Conservation (phyloP, 1,140 invertebrate genomes). For the Thaumatotibia leucotreta region DNA sequence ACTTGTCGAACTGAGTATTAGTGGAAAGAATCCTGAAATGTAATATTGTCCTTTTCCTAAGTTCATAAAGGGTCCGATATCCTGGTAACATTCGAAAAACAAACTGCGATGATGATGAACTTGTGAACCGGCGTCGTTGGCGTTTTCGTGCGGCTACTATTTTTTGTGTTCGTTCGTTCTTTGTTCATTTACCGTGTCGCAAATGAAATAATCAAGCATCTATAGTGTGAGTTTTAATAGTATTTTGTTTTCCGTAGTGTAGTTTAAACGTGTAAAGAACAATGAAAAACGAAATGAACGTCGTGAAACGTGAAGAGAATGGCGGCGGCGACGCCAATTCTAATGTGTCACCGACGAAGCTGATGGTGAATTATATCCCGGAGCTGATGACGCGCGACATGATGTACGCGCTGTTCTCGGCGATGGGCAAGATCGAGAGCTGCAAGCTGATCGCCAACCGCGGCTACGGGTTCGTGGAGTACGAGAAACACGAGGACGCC, state of each 20-base stretch:
- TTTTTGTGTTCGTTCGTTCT: conserved; percentile 70
- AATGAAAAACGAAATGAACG: conserved; percentile 67
- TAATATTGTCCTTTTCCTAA: not conserved
- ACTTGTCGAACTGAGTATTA: not conserved
- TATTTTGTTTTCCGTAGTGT: conserved; percentile 72
- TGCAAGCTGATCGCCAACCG: conserved; percentile 72
- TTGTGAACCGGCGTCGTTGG: conserved; percentile 73
- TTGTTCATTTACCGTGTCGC: conserved; percentile 61
- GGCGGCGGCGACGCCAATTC: conserved; percentile 72
- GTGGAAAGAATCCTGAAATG: not conserved
- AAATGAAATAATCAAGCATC: conserved; percentile 65
- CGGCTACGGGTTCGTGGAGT: conserved; percentile 74
- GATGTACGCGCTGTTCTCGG: conserved; percentile 74
- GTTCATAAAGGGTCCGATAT: conserved; percentile 16
- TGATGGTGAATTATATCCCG: conserved; percentile 76
- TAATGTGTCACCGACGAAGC: conserved; percentile 76
- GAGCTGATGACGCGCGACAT: conserved; percentile 74
- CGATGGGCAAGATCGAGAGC: conserved; percentile 72
- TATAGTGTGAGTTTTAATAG: conserved; percentile 64
- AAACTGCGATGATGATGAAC: conserved; percentile 71
- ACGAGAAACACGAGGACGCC: conserved; percentile 71
- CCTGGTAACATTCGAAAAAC: conserved; percentile 70
- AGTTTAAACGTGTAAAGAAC: conserved; percentile 59
- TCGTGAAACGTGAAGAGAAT: conserved; percentile 59
- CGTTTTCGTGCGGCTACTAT: conserved; percentile 62